A percentile compares a stretch with the other conserved stretches of the same genome.
phyloP scores from a whole-genome alignment of 2,113 vertebrate species.

The Chaetura pelagica region DNA sequence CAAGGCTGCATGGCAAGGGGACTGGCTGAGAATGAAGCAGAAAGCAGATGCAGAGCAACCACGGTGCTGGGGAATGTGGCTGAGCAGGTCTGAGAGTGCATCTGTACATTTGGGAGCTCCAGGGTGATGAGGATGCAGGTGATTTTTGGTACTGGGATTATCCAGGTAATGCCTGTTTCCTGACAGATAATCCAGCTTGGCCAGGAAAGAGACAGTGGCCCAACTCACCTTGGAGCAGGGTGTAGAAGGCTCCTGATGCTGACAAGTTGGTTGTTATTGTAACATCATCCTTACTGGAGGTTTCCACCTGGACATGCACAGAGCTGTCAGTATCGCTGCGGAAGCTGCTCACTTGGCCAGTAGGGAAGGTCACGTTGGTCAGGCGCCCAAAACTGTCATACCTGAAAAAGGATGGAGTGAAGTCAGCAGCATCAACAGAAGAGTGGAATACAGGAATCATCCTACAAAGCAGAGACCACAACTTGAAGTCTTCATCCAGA shows the following conservation, averaged over 20 bases:
- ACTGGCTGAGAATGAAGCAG: background rate
- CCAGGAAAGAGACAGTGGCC: background rate
- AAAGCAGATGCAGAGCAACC: background rate
- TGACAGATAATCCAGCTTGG: background rate
- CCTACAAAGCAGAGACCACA: background rate
- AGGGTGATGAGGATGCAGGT: background rate
- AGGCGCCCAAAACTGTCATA: conserved; percentile 94
- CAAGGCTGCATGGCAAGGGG: background rate
- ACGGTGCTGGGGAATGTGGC: background rate
- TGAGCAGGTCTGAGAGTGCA: background rate
- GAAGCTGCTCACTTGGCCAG: conserved; percentile 95
- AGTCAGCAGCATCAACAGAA: background rate
- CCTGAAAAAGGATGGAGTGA: conserved; percentile 73
- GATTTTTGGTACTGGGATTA: background rate
- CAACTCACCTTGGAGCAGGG: conserved; percentile 91
- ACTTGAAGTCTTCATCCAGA: background rate
- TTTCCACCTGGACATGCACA: conserved; percentile 90
- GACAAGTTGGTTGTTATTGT: conserved; percentile 97
- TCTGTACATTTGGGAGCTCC: background rate
- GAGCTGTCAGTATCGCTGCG: conserved; percentile 91
- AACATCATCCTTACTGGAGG: conserved; percentile 94
- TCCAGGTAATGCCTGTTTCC: background rate
- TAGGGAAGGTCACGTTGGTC: conserved; percentile 97
- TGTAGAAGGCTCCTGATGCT: conserved; percentile 95
- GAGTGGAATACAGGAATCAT: background rate